phyloP scores from a whole-genome alignment of 2,888 invertebrate species.

The Acanthosepion lycidas region DNA sequence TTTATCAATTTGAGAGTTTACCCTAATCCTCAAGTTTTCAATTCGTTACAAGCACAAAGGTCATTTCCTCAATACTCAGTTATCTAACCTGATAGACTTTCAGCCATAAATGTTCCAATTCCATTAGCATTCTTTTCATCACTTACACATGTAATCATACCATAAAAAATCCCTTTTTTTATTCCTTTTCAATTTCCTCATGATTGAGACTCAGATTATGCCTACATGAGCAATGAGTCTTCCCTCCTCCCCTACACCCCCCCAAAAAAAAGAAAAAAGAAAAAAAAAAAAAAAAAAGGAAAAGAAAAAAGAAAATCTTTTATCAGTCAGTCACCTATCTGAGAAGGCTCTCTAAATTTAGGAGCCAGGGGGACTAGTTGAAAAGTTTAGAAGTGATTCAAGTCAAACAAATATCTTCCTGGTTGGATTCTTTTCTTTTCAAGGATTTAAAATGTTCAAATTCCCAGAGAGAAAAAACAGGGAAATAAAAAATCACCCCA shows the following conservation, averaged over 20 bases:
- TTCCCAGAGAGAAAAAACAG: background rate
- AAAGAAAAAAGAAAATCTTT: background rate
- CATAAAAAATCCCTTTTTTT: no score
- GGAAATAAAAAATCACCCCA: background rate
- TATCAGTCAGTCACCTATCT: background rate
- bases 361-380: background rate
- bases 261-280: no score
- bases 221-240: background rate
- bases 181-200: background rate
- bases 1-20: no score
- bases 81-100: background rate
- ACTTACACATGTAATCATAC: no score
- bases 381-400: background rate
- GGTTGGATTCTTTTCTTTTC: background rate
- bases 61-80: background rate
- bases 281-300: no score
- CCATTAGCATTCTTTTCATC: background rate
- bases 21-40: no score
- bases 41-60: no score
- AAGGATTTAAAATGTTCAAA: background rate
- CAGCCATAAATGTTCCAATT: background rate
- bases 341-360: background rate
- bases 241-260: background rate
- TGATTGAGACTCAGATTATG: background rate
- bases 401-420: background rate